Base-by-base conservation (phyloP, 2,113 vertebrate species). In the Crotalus helleri region DNA sequence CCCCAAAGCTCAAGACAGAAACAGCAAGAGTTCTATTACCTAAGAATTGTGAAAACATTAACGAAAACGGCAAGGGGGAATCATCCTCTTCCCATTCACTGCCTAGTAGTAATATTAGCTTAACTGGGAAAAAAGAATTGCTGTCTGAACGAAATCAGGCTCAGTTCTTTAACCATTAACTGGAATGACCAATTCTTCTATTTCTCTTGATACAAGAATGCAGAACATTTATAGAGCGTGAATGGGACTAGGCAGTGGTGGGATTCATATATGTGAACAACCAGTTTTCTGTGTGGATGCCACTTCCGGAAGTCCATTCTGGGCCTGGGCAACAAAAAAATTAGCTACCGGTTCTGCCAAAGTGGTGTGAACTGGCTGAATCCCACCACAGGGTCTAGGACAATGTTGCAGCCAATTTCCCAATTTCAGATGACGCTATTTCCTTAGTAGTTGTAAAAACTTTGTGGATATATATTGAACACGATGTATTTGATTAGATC, bases 21-120 rank as follows among this genome's bases (percentile, higher is more conserved):
- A 33, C 12, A 15, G 0, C 55, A 90, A 64, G 81, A 44, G 11
- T 3, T 0, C 0, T 5, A 0, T 0, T 92, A 39, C 19, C 9
- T 46, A 53, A 91, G 29, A 81, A 33, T 44, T 33, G 1, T 0
- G 17, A 0, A 24, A 51, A 46, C 51, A 29, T 58, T 89, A 15
- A 26, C 11, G 87, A 17, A 0, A 46, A 51, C 12, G 58, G 17
- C 7, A 23, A 54, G 23, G 59, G 91, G 46, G 58, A 91, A 8
- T 53, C 10, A 1, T 54, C 49, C n/a, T 91, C 74, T 91, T 85
- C 2, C 0, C 49, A 64, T 9, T 4, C 0, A 1, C 1, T 91
- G 0, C 0, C 21, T 92, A 90, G 0, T 91, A 53, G 53, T 92
- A 29, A 39, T 46, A 44, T 51, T 49, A 61, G 69, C 64, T 21